Evolutionary conservation across 1,140 invertebrate genomes (phyloP).

Genomic region (Drosophila kanapiae): DNA sequence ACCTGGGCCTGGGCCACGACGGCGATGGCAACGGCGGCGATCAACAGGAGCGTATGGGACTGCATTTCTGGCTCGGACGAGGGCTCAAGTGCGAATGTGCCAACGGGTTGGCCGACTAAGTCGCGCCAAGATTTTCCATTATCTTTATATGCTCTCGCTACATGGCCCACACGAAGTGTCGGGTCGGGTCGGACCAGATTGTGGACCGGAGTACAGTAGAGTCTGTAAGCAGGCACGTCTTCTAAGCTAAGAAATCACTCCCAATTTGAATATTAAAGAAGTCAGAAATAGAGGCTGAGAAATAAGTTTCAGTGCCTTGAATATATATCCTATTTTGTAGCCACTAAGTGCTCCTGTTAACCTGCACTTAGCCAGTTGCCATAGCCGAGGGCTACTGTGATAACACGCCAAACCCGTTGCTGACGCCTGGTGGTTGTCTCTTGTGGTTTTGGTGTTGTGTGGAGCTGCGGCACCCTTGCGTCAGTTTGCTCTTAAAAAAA

Average conservation of each 20-base stretch:
- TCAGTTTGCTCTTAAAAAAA: constrained; percentile 78
- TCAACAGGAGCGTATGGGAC: constrained; percentile 50
- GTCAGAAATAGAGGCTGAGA: too few relatives aligned
- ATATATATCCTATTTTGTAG: constrained; percentile 2
- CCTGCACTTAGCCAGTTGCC: constrained; percentile 1
- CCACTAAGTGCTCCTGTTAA: constrained; percentile 11
- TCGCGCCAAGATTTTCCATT: constrained; percentile 70
- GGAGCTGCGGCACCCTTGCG: constrained; percentile 71
- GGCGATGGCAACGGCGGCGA: constrained; percentile 39
- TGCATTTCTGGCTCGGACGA: constrained; percentile 70
- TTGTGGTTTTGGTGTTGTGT: constrained; percentile 22
- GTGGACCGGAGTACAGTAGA: constrained; percentile 25
- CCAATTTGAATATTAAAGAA: not conserved
- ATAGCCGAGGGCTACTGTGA: constrained; percentile 28
- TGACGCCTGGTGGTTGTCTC: constrained; percentile 34
- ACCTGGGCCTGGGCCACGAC: constrained; percentile 52
- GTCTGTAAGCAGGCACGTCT: not conserved
- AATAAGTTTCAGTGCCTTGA: not conserved
- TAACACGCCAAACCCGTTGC: constrained; percentile 77
- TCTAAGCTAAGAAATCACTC: too few relatives aligned
- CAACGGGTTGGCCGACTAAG: constrained; percentile 51
- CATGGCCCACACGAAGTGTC: constrained; percentile 26
- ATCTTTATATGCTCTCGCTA: constrained; percentile 59
- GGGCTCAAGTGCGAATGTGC: constrained; percentile 69
- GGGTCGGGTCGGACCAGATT: constrained; percentile 31